Evolutionary conservation across 2,797 vertebrate species (phyloP).

Genomic region (Taenioides sp.): DNA sequence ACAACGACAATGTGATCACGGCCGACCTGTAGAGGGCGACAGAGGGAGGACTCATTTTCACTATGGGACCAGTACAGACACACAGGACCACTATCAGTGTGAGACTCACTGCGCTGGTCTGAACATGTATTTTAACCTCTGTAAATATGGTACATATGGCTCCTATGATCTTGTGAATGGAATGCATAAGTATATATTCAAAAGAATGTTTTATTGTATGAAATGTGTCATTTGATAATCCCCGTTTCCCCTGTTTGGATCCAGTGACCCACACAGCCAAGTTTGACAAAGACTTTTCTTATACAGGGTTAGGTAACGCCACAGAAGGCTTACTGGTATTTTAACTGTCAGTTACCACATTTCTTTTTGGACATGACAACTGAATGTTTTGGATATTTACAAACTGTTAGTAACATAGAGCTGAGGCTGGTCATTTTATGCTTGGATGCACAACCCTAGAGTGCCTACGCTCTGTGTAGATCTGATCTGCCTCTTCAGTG

Average conservation of each 20-base stretch:
- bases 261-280: neutral
- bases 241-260: constrained; percentile 6
- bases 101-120: constrained; percentile 49
- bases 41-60: constrained; percentile 3
- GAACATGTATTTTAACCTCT: constrained; percentile 68
- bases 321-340: neutral
- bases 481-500: neutral
- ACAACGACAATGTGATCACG: constrained; percentile 90
- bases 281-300: neutral
- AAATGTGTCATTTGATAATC: constrained; percentile 35
- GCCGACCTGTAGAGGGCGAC: constrained; percentile 84
- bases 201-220: constrained; percentile 59
- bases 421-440: neutral
- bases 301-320: neutral
- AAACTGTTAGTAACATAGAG: constrained; percentile 8
- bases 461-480: neutral
- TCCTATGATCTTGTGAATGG: constrained; percentile 62
- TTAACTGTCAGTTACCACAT: neutral
- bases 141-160: constrained; percentile 77
- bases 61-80: constrained; percentile 27
- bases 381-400: constrained; percentile 52
- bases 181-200: constrained; percentile 79
- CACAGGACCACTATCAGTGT: constrained; percentile 26
- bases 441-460: neutral
- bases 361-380: constrained; percentile 42